Evolutionary conservation across 1,140 invertebrate species (phyloP), one percentile per base, ranked within the genome.

Genomic region (Macrocentrus cingulum): DNA sequence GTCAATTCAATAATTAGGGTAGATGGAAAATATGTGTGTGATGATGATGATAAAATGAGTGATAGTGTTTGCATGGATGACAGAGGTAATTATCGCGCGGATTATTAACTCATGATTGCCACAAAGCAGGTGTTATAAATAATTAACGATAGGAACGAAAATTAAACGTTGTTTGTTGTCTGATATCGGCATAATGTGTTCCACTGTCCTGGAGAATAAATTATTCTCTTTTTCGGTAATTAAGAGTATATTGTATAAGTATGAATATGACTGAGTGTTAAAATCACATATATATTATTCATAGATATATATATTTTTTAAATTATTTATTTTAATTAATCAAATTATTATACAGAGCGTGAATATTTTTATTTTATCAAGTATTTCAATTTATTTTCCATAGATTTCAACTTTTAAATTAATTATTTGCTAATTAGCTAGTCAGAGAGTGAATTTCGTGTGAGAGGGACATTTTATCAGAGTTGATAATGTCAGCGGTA

Each of bases 1-100:
- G 59, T 56, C 59, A 51, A 61, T 57, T 66, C 56, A 62, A 48
- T 66, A 58, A 60, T 46, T 56, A 57, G 41, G 44, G 34, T 54
- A 50, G 49, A 46, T 60, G 46, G 18, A 37, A 52, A 52, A 52
- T n/a, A n/a, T n/a, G n/a, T n/a, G n/a, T n/a, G n/a, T n/a, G n/a
- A n/a, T n/a, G 49, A 36, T 11, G 11, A 23, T 9, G 13, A 20
- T 60, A 55, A 57, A 66, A 58, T 66, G 57, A 60, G 57, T 59
- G 57, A 56, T 63, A 34, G 15, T 29, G 29, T 32, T 13, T 50
- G 18, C n/a, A 46, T 22, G 18, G 4, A 29, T 29, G 34, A 9
- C 1, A 52, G 45, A 29, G 25, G 32, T 13, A 29, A 19, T 23
- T 18, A 19, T 4, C 18, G 7, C 18, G 18, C 18, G 18, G 4